Evolutionary conservation across 2,888 invertebrate genomes (phyloP).

Genomic region (Acrobasis consociella): DNA sequence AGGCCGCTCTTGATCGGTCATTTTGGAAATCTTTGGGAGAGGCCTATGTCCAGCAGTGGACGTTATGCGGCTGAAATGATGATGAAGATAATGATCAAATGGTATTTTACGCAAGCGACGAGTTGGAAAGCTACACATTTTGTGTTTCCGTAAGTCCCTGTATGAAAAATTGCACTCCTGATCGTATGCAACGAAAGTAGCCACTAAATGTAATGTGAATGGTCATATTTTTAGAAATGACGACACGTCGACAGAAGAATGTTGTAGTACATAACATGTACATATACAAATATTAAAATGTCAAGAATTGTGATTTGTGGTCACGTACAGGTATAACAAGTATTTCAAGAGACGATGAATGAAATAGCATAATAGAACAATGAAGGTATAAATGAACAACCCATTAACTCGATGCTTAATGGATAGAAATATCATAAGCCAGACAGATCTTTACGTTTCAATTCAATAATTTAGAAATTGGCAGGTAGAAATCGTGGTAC

Average conservation of each 20-base stretch:
- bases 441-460: background rate
- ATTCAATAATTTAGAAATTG: too few species aligned
- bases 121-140: too few species aligned
- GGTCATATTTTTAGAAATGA: constrained; percentile 53
- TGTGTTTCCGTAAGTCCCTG: too few species aligned
- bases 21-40: too few species aligned
- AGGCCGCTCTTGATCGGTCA: too few species aligned
- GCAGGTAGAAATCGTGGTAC: too few species aligned
- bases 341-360: constrained; percentile 37
- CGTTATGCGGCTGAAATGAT: too few species aligned
- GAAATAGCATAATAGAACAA: constrained; percentile 42
- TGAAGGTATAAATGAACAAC: constrained; percentile 38
- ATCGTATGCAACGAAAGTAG: constrained; percentile 42
- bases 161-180: too few species aligned
- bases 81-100: too few species aligned
- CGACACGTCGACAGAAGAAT: constrained; percentile 35
- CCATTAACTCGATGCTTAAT: background rate
- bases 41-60: too few species aligned
- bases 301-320: constrained; percentile 30
- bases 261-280: too few species aligned
- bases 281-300: constrained; percentile 28
- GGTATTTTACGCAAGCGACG: too few species aligned
- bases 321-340: constrained; percentile 32
- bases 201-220: constrained; percentile 45
- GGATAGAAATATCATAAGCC: background rate